Base-by-base conservation (phyloP, 2,113 vertebrate species). In the Melierax canorus region DNA sequence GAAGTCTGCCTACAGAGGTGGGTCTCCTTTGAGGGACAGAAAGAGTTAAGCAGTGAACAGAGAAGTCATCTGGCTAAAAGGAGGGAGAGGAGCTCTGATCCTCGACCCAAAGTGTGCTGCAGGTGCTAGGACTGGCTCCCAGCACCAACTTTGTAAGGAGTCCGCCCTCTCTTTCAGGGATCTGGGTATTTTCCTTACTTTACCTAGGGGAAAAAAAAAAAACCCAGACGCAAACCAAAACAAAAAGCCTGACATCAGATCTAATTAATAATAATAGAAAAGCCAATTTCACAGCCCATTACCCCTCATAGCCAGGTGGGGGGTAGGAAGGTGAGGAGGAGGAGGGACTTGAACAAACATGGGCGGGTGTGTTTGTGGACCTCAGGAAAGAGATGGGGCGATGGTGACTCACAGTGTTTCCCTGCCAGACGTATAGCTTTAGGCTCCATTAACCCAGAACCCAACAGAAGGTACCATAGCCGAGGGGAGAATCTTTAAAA, bases 201-300 rank as follows among this genome's bases (percentile, higher is more conserved):
- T 26, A 88, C 41, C 27, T 75, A 51, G 74, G 50, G 24, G 30
- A 14, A 41, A 21, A 17, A 43, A 17, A 43, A 15, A 53, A 5
- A 46, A 21, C 4, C 13, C 59, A 71, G 46, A 60, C 1, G 2
- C 27, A 92, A 90, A 96, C 43, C 85, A 91, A 95, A 96, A 90
- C 90, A 97, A 95, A 97, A 97, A 97, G 46, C 63, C 93, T 93
- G 69, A 77, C 90, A 91, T 97, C 86, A 93, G 48, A 97, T 97
- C 96, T 98, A 98, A 98, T 98, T 98, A 98, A 98, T 98, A 98
- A 97, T 97, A 97, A 97, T 97, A 97, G 96, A 97, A 98, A 97
- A 98, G 94, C 66, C 97, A 97, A 97, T 98, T 98, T 98, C 95
- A 98, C 96, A 98, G 96, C 64, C 96, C 96, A 98, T 98, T 98